Evolutionary conservation across 2,113 vertebrate genomes (phyloP), one percentile per base, ranked within the genome.

Genomic region (Scomber scombrus): DNA sequence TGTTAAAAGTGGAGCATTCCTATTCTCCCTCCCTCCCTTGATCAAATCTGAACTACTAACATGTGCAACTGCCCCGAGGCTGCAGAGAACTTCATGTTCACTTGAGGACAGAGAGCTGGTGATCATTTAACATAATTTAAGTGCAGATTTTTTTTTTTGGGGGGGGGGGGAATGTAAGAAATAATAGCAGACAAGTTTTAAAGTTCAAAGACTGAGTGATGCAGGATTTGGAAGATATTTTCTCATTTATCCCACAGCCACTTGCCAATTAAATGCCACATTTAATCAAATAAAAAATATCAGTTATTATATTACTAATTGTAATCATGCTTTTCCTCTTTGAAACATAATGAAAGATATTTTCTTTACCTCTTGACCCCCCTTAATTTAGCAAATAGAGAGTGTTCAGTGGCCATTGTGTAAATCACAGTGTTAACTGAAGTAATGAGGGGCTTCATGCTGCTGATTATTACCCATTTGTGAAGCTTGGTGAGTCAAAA

Each of bases 191-290:
- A 26, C 7, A 6, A 10, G 14, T 29, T 34, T 34, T 34, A 6
- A 34, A 1, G 6, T 34, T 34, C 31, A 34, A 34, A 34, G 31
- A 34, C 7, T 34, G 31, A 34, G 7, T 34, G 31, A 8, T 34
- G 31, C 31, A 34, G 31, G 31, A 34, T 2, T 40, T 40, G 34
- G 34, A 40, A 9, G 34, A 9, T 40, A 40, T 40, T 40, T 9
- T 40, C 34, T 40, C 8, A 40, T 40, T 40, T 40, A 40, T 40
- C 34, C 8, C 9, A 40, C 9, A 9, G 34, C 34, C 3, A 4
- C 18, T 12, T 49, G 47, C 65, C 49, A 31, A 67, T 18, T 19
- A 68, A 51, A 67, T 51, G 45, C 62, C 45, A 65, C 46, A 40
- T 40, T 7, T 40, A 40, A 40, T 40, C 34, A 40, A 40, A 40